These are phyloP conservation scores for Amia ocellicauda DNA, from an alignment of 2,113 vertebrate genomes.

Conservation along the genomic window DNA sequence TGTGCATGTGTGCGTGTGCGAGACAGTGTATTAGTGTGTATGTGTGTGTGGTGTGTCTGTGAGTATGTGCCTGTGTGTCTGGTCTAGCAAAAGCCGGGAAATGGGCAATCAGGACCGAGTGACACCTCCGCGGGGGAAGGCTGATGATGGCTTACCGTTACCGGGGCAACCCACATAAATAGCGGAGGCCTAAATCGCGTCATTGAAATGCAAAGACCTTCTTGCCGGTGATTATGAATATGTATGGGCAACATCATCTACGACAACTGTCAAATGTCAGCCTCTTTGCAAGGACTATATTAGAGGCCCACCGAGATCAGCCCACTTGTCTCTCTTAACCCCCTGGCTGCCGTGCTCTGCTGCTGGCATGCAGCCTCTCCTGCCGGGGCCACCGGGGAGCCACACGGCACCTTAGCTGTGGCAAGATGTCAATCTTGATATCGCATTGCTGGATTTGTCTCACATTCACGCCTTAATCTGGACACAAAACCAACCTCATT, in stretches of 20 bases:
- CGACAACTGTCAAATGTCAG: slow-evolving; percentile 42
- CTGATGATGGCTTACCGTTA: slow-evolving; percentile 15
- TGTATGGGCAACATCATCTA: slow-evolving; percentile 43
- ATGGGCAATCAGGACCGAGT: neutral
- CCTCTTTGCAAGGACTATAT: slow-evolving; percentile 16
- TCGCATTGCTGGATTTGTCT: too few relatives aligned
- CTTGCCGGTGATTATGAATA: slow-evolving; percentile 47
- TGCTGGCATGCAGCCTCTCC: slow-evolving; percentile 9
- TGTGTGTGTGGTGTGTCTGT: slow-evolving; percentile 1
- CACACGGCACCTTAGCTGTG: too few relatives aligned
- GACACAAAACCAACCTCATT: too few relatives aligned
- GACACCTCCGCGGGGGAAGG: neutral
- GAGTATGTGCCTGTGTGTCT: slow-evolving; percentile 2
- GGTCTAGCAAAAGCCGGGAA: slow-evolving; percentile 3
- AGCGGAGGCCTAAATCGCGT: slow-evolving; percentile 1
- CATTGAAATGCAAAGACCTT: slow-evolving; percentile 17
- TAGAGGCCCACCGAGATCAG: neutral
- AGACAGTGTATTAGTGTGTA: neutral
- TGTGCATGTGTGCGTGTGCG: neutral
- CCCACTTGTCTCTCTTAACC: slow-evolving; percentile 26
- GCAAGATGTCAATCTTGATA: too few relatives aligned
- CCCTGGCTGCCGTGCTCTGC: too few relatives aligned
- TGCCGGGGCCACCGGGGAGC: too few relatives aligned
- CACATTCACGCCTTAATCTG: too few relatives aligned
- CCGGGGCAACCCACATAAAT: slow-evolving; percentile 20